A percentile compares a stretch with the other conserved stretches of the same genome.
Evolutionary conservation across 2,888 invertebrate species (phyloP).

Genomic region (Chouioia cunea): DNA sequence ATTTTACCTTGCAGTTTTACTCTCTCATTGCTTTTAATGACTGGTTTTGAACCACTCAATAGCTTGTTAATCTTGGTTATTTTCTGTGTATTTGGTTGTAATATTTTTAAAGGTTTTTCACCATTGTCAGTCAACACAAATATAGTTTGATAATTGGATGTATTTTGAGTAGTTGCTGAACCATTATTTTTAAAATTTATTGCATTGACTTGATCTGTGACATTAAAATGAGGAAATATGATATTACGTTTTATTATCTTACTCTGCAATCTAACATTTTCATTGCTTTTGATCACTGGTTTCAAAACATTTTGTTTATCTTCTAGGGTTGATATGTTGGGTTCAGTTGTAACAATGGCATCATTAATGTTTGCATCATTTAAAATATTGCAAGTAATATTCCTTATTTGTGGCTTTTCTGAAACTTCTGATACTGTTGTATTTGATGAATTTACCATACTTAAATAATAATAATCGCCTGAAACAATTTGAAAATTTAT

Average conservation of each 20-base stretch:
- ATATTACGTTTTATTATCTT: neutral
- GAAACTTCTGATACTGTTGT: neutral
- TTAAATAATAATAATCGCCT: conserved; percentile 36
- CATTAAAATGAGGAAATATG: neutral
- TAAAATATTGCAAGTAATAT: neutral
- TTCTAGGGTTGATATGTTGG: neutral
- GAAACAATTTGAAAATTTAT: conserved; percentile 4
- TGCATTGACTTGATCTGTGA: too few relatives aligned
- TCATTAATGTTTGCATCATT: neutral
- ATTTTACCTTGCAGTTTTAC: neutral
- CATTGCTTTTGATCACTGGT: conserved; percentile 3
- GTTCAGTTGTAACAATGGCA: neutral
- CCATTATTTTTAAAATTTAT: too few relatives aligned
- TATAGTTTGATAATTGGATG: too few relatives aligned
- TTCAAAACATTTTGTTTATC: neutral
- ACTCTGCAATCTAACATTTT: neutral
- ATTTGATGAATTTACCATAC: conserved; percentile 8
- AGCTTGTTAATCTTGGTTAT: too few relatives aligned
- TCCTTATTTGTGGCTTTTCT: neutral
- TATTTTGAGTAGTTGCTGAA: too few relatives aligned
- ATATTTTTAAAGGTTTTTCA: too few relatives aligned
- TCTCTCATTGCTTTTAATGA: neutral
- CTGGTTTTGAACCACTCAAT: too few relatives aligned
- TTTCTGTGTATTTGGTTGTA: too few relatives aligned
- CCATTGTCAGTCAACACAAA: too few relatives aligned